A percentile compares a stretch with the other conserved stretches of the same genome.
Evolutionary conservation across 2,113 vertebrate species (phyloP).

Genomic region (Colinus virginianus): DNA sequence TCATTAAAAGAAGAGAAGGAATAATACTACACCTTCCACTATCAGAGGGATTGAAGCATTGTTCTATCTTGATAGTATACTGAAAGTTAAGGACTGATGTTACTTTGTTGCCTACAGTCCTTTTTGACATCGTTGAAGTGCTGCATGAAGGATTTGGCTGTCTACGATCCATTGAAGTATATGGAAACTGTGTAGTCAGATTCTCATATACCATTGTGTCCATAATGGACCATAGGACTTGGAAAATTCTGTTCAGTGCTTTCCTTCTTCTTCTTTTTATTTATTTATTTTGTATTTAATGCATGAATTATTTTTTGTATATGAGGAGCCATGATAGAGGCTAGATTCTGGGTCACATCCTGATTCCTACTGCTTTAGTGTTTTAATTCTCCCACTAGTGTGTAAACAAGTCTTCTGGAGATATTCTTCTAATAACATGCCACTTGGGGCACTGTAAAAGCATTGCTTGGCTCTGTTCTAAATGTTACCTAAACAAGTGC

Average conservation of each 20-base stretch:
- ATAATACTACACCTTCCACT: not conserved
- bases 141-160: not conserved
- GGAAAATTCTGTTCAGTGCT: not conserved
- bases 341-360: not conserved
- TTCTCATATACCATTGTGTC: not conserved
- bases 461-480: not conserved
- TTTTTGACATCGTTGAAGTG: not conserved
- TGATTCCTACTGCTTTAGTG: fast-evolving
- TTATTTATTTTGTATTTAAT: conserved; percentile 13
- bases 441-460: not conserved
- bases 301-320: not conserved
- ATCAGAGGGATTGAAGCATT: not conserved
- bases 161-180: conserved; percentile 2
- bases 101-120: not conserved
- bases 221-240: not conserved
- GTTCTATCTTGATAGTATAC: not conserved
- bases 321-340: not conserved
- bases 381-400: not conserved
- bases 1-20: not conserved
- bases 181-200: not conserved
- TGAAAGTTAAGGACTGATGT: not conserved
- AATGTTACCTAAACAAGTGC: not conserved
- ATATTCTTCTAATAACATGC: not conserved
- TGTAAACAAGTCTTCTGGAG: not conserved
- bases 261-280: not conserved